Evolutionary conservation across 1,140 invertebrate genomes (phyloP), one percentile per base, ranked within the genome.

Genomic region (Camponotus vicinus): DNA sequence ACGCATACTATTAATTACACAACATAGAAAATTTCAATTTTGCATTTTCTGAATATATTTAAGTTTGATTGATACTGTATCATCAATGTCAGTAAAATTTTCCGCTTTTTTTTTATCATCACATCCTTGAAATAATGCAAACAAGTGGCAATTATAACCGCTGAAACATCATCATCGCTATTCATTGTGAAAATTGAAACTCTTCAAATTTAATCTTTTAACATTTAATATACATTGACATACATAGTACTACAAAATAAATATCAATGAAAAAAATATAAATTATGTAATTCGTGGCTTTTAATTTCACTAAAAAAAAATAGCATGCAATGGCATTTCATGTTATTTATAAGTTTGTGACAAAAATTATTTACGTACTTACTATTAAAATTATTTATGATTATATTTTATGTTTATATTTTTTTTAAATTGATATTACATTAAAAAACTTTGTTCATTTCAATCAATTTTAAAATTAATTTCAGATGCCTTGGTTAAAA

Each of bases 11-110:
- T 66, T 40, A 18, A 45, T 45, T 18, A 27, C 6, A 27, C 55
- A 64, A 6, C 27, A 42, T 32, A 63, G 5, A 8, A 8, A 27
- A 63, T 52, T 2, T 27, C n/a, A 7, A 77, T 77, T 77, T 45
- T 5, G 15, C 55, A 32, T 37, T 77, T 18, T 40, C 6, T 32
- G 13, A 42, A 15, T 18, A 42, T 27, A 40, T 21, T 40, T 18
- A 13, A 77, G 32, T 45, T 77, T 64, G 15, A 45, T 75, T 7
- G 4, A 59, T 8, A 5, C 0, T 63, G 2, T 52, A 7, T 15
- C 9, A 32, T 59, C 13, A 52, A 52, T 40, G 21, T 77, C 8
- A 59, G 37, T 15, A 63, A 42, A 77, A 61, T 77, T 63, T 77
- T 42, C n/a, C n/a, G 8, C 8, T 59, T 6, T n/a, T 42, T 8